Base-by-base conservation (phyloP, 1,140 invertebrate genomes). In the Copidosoma floridanum region DNA sequence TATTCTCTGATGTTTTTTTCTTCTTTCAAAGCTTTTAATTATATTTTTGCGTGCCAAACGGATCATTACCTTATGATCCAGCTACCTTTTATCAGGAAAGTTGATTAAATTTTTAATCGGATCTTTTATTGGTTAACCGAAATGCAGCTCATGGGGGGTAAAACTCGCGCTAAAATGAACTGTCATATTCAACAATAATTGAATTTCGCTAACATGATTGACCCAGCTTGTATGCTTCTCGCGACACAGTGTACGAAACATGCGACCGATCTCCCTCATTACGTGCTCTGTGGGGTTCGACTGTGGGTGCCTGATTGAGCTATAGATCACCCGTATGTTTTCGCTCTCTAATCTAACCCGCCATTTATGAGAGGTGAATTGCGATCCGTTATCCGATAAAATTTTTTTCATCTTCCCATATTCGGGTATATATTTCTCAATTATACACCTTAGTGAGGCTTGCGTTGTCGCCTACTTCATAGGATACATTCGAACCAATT, bases 361-460 rank as follows among this genome's bases (percentile, higher is more conserved):
- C 65, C 58, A 67, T 24, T 41, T 40, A 8, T 1, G 18, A 0
- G 65, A 53, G 2, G 65, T 60, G 51, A 77, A 79, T 53, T 79
- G 76, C 1, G 66, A 55, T 7, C 75, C 75, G 54, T 41, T 41
- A 41, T 41, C 38, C 5, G 7, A 14, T 16, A 41, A 41, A n/a
- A 41, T 41, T 16, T 16, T 41, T 41, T 41, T 7, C 11, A n/a
- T 5, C 16, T 41, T n/a, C 3, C 27, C 18, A 20, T n/a, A 77
- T 46, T 41, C 38, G 7, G 1, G 38, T 14, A 41, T 41, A 41
- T 41, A 41, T 14, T 41, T 16, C 5, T 41, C 27, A 11, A 50
- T 3, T 16, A 50, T 50, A 12, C 21, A 18, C 8, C 35, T 32
- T 18, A 50, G 12, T 10, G 47, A 2, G 1, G 16, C 14, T 5